These are phyloP conservation scores for Falco punctatus DNA, from an alignment of 2,113 vertebrate genomes.

Conservation along the genomic window DNA sequence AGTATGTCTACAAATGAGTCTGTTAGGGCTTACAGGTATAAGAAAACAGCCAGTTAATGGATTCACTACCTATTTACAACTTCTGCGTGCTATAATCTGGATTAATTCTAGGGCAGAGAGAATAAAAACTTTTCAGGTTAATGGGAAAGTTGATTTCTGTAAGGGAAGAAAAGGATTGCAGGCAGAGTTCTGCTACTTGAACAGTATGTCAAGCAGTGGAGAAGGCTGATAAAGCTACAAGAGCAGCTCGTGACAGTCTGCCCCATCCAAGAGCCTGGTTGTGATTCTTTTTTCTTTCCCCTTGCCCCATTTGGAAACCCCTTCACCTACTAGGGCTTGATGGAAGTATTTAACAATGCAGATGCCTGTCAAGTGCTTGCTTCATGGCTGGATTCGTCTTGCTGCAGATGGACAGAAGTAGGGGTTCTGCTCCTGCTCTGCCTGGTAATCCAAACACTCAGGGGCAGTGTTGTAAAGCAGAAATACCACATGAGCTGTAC, in stretches of 20 bases:
- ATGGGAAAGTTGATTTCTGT: not conserved
- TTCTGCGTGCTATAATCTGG: not conserved
- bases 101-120: not conserved
- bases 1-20: not conserved
- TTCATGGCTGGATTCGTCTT: not conserved
- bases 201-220: not conserved
- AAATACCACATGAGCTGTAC: accelerated
- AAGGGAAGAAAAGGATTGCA: not conserved
- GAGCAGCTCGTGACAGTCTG: not conserved
- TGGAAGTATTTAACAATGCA: not conserved
- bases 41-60: not conserved
- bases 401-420: not conserved
- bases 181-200: not conserved
- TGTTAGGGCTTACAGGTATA: not conserved
- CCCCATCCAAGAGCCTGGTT: not conserved
- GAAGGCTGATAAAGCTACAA: not conserved
- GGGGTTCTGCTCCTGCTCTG: not conserved
- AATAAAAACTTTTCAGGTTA: not conserved
- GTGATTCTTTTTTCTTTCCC: not conserved
- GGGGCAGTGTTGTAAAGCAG: not conserved
- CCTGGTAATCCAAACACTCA: not conserved
- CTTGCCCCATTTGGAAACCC: not conserved
- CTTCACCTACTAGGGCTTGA: not conserved
- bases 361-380: not conserved
- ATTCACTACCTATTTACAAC: not conserved